Conservation (phyloP, 2,797 vertebrate species). For the Gambusia yucatana region DNA sequence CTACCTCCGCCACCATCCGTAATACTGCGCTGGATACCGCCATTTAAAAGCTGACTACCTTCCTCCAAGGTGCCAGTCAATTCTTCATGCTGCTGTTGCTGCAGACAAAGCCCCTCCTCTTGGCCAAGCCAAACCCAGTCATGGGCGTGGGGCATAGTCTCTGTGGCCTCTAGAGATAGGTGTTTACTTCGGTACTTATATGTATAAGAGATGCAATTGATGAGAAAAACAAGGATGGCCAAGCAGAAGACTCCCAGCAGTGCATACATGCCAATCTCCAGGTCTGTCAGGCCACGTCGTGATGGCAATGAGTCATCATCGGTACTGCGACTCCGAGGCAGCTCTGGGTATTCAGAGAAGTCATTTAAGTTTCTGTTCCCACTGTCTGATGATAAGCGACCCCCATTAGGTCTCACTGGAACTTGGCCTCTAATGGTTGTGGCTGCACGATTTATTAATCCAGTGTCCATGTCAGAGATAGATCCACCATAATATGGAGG, state of each 20-base stretch:
- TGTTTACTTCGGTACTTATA: slow-evolving; percentile 93
- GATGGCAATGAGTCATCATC: slow-evolving; percentile 84
- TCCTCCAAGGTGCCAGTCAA: slow-evolving; percentile 83
- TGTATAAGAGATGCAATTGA: slow-evolving; percentile 93
- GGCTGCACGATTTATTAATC: slow-evolving; percentile 75
- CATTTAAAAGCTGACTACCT: slow-evolving; percentile 86
- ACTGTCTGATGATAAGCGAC: slow-evolving; percentile 77
- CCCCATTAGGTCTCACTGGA: slow-evolving; percentile 78
- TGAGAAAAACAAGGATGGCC: slow-evolving; percentile 95
- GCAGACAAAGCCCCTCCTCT: slow-evolving; percentile 84
- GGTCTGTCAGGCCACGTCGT: slow-evolving; percentile 86
- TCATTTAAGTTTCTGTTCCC: slow-evolving; percentile 84
- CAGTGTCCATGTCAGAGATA: slow-evolving; percentile 83
- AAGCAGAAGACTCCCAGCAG: slow-evolving; percentile 96
- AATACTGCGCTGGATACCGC: slow-evolving; percentile 74
- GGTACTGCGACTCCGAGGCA: slow-evolving; percentile 79
- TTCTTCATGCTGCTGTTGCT: slow-evolving; percentile 86
- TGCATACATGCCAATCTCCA: slow-evolving; percentile 97
- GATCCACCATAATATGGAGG: slow-evolving; percentile 80
- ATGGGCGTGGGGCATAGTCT: slow-evolving; percentile 89
- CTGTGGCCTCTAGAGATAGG: slow-evolving; percentile 86
- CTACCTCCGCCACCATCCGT: slow-evolving; percentile 71
- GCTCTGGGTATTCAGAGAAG: slow-evolving; percentile 89
- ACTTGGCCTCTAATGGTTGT: slow-evolving; percentile 83
- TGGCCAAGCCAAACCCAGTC: slow-evolving; percentile 98